phyloP scores from a whole-genome alignment of 2,888 invertebrate genomes.

The Syritta pipiens region DNA sequence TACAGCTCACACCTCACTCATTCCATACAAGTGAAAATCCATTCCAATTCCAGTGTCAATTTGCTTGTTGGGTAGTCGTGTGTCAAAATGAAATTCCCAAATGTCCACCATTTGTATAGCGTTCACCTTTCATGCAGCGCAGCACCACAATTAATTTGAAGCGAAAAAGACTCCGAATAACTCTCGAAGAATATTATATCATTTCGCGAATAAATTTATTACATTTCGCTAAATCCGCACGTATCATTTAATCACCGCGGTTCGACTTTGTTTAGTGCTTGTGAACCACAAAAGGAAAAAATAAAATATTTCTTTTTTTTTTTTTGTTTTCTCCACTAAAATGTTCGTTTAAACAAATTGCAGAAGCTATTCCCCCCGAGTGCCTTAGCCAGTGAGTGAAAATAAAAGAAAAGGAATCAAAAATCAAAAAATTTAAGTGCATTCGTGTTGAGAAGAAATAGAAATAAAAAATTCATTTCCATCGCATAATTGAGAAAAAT shows the following conservation, averaged over 20 bases:
- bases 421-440: constrained; percentile 48
- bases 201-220: constrained; percentile 23
- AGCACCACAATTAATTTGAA: constrained; percentile 47
- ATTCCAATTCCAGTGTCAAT: constrained; percentile 58
- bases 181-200: constrained; percentile 22
- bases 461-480: constrained; percentile 18
- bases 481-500: constrained; percentile 29
- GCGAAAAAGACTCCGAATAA: constrained; percentile 45
- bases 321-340: constrained; percentile 6
- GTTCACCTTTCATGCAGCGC: constrained; percentile 67
- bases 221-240: constrained; percentile 17
- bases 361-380: constrained; percentile 33
- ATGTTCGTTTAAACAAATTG: constrained; percentile 36
- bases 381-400: constrained; percentile 56
- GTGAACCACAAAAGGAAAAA: constrained; percentile 31
- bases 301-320: constrained; percentile 1
- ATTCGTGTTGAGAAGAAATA: constrained; percentile 34
- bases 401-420: constrained; percentile 16
- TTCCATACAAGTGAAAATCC: no score
- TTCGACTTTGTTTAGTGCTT: constrained; percentile 34
- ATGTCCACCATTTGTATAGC: constrained; percentile 69
- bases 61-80: constrained; percentile 53
- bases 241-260: constrained; percentile 16
- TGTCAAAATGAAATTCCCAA: constrained; percentile 66
- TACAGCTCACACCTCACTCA: constrained; percentile 4